Evolutionary conservation across 2,888 invertebrate genomes (phyloP).

Genomic region (Odontothrips loti): DNA sequence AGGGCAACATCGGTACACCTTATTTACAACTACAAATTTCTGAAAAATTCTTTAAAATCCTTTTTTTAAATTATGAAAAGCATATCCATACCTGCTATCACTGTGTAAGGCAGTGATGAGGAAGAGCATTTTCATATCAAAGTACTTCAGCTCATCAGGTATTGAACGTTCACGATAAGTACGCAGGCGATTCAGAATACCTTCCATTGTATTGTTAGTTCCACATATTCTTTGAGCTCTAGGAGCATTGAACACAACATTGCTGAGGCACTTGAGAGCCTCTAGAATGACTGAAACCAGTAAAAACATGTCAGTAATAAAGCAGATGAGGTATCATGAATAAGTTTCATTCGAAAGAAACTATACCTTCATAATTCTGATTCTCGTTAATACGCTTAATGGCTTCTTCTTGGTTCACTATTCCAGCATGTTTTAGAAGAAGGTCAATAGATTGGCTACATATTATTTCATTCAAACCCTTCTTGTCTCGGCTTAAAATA

Average conservation of each 20-base stretch:
- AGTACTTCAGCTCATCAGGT: slow-evolving; percentile 70
- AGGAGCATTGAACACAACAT: slow-evolving; percentile 74
- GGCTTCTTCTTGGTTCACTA: slow-evolving; percentile 43
- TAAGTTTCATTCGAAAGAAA: background rate
- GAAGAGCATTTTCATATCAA: slow-evolving; percentile 84
- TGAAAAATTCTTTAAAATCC: slow-evolving; percentile 16
- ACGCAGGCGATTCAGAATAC: slow-evolving; percentile 66
- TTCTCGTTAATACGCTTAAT: slow-evolving; percentile 42
- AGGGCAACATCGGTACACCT: too few relatives aligned
- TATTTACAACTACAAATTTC: slow-evolving; percentile 26
- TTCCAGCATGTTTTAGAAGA: slow-evolving; percentile 64
- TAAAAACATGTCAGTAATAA: slow-evolving; percentile 12
- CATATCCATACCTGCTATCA: slow-evolving; percentile 50
- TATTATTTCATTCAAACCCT: slow-evolving; percentile 62
- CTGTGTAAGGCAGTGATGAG: slow-evolving; percentile 78
- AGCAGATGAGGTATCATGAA: background rate
- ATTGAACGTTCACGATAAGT: slow-evolving; percentile 61
- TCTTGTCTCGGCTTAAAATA: slow-evolving; percentile 72
- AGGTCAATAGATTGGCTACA: slow-evolving; percentile 62
- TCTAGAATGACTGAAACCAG: slow-evolving; percentile 57
- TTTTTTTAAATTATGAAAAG: slow-evolving; percentile 38
- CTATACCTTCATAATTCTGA: slow-evolving; percentile 45
- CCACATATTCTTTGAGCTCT: slow-evolving; percentile 58
- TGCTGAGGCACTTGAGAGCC: slow-evolving; percentile 83
- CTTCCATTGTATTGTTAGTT: slow-evolving; percentile 62